A percentile compares a stretch with the other conserved stretches of the same genome.
Conservation (phyloP, 2,797 vertebrate species). For the Acrocephalus scirpaceus region DNA sequence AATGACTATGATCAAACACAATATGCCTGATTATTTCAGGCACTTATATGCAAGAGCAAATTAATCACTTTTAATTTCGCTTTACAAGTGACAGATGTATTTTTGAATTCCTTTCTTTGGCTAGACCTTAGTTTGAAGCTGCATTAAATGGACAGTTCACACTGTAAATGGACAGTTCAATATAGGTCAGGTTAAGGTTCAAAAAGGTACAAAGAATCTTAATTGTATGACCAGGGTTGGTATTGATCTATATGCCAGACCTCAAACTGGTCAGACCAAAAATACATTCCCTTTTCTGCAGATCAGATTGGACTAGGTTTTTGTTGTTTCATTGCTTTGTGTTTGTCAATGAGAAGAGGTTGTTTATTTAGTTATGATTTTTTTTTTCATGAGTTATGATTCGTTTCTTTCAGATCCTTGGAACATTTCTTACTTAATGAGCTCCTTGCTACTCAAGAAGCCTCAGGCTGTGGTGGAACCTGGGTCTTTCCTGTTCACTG, state of each 20-base stretch:
- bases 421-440: neutral
- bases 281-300: neutral
- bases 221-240: neutral
- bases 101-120: neutral
- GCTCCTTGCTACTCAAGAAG: neutral
- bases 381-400: neutral
- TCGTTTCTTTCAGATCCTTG: neutral
- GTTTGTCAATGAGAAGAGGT: neutral
- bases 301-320: neutral
- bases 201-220: neutral
- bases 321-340: neutral
- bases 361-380: constrained; percentile 1
- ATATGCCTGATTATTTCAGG: neutral
- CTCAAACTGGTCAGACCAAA: neutral
- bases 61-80: neutral
- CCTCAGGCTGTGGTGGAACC: neutral
- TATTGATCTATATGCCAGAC: neutral
- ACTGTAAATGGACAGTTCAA: neutral
- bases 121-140: neutral
- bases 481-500: neutral
- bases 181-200: neutral
- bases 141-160: neutral
- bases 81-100: neutral
- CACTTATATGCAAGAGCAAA: neutral
- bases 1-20: neutral